These are phyloP conservation scores for Rhynchotus rufescens DNA, from an alignment of 2,797 vertebrate species.

Conservation along the genomic window DNA sequence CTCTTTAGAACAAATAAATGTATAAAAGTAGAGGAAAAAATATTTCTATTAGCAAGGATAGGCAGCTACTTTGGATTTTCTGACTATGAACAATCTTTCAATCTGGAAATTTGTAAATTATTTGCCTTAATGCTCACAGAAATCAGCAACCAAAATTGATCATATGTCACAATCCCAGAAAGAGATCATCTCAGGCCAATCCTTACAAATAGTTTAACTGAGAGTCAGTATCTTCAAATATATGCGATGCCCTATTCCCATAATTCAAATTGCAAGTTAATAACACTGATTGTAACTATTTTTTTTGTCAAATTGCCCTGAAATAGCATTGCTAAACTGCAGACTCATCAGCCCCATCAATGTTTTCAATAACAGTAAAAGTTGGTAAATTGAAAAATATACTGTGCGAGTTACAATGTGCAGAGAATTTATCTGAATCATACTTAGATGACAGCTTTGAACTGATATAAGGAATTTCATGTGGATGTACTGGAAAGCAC, in stretches of 20 bases:
- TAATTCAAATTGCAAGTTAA: background rate
- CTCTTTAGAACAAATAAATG: background rate
- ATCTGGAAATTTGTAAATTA: background rate
- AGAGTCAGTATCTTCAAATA: background rate
- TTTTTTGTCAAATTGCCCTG: background rate
- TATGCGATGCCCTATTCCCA: background rate
- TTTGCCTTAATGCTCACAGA: conserved; percentile 7
- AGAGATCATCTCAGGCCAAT: background rate
- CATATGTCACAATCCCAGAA: background rate
- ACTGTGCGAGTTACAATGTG: background rate
- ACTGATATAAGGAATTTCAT: background rate
- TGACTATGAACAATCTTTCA: background rate
- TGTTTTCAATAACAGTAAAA: background rate
- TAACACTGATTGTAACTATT: background rate
- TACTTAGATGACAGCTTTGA: background rate
- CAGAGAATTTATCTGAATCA: background rate
- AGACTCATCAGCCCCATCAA: background rate
- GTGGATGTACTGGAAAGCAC: background rate
- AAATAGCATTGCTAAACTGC: background rate
- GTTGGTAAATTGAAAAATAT: background rate
- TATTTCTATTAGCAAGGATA: background rate
- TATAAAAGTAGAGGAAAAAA: background rate
- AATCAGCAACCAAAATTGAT: background rate
- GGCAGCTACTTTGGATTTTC: background rate
- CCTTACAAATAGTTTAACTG: background rate